phyloP scores from a whole-genome alignment of 2,888 invertebrate genomes.

The Cetonia aurata region DNA sequence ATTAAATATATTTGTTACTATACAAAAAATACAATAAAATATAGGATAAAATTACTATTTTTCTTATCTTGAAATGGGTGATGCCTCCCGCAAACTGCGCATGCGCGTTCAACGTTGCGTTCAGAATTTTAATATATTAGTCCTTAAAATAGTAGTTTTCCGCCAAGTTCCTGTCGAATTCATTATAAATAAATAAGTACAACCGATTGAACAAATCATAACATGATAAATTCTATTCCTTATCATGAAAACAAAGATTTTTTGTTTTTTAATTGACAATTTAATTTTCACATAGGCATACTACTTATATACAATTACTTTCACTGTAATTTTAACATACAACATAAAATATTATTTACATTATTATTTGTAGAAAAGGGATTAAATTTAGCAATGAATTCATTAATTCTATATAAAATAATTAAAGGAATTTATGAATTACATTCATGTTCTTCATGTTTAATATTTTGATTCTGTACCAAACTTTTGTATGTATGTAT shows the following conservation, averaged over 20 bases:
- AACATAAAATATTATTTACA: no score
- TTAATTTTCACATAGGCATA: not conserved
- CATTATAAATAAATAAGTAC: constrained; percentile 17
- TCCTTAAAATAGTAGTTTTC: constrained; percentile 11
- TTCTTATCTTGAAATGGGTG: constrained; percentile 43
- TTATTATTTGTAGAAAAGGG: no score
- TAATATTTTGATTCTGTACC: no score
- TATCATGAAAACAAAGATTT: no score
- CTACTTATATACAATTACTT: no score
- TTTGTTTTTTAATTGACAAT: not conserved
- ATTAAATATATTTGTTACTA: constrained; percentile 1
- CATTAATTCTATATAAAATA: no score
- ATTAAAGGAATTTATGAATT: no score
- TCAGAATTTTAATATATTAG: constrained; percentile 37
- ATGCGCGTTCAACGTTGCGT: constrained; percentile 30
- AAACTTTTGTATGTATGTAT: no score
- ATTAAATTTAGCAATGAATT: no score
- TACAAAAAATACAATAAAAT: not conserved
- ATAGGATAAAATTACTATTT: constrained; percentile 3
- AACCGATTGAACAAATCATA: not conserved
- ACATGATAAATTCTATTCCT: no score
- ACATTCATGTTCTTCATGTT: no score
- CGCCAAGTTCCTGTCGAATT: not conserved
- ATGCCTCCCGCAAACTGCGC: constrained; percentile 40
- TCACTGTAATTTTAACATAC: no score